Percentiles rank a stretch among this genome's conserved stretches.
Evolutionary conservation across 2,888 invertebrate species (phyloP).

Genomic region (Drosophila tanythrix): DNA sequence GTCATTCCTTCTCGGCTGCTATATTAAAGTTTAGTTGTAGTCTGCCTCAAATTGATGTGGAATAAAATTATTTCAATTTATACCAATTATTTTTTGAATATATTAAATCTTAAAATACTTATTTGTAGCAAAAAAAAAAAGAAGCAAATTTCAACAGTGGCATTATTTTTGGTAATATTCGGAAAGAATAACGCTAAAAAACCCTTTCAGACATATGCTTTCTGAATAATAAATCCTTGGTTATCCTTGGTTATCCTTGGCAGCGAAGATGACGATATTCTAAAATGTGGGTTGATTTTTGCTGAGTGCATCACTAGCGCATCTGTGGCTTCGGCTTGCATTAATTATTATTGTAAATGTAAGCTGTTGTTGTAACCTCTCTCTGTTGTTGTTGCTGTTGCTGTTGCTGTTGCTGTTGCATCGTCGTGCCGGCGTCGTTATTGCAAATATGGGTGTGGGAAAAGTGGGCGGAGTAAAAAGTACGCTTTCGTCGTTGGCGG

Average conservation of each 20-base stretch:
- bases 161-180: neutral
- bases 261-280: neutral
- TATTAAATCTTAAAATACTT: neutral
- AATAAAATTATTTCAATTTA: neutral
- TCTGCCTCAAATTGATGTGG: neutral
- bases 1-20: too few species aligned
- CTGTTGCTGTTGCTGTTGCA: slow-evolving; percentile 13
- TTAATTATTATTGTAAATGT: slow-evolving; percentile 23
- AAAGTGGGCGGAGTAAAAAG: slow-evolving; percentile 76
- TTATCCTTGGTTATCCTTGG: neutral
- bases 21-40: neutral
- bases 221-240: neutral
- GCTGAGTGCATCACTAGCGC: neutral
- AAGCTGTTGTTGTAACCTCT: slow-evolving; percentile 40
- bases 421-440: slow-evolving; percentile 60
- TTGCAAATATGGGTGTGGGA: slow-evolving; percentile 76
- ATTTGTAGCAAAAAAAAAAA: neutral
- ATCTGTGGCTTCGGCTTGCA: slow-evolving; percentile 20
- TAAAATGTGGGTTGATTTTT: neutral
- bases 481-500: slow-evolving; percentile 59
- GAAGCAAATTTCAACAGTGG: too few species aligned
- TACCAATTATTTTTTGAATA: neutral
- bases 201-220: neutral
- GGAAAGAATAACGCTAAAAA: neutral
- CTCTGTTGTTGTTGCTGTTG: slow-evolving; percentile 19